These are phyloP conservation scores for Mimas tiliae DNA, from an alignment of 2,888 invertebrate genomes.

Conservation along the genomic window DNA sequence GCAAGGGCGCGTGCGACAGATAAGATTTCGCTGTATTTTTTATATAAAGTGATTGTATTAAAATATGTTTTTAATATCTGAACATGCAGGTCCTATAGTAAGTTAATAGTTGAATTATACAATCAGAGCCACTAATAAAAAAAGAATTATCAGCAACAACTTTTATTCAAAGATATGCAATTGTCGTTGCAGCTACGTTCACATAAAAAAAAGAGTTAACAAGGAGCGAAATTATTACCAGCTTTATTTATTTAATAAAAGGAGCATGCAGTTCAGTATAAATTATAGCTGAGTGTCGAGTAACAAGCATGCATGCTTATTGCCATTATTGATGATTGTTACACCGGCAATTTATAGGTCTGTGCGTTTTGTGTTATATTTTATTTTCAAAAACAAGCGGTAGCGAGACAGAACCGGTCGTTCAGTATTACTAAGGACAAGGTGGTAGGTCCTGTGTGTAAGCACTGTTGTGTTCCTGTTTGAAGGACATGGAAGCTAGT, in stretches of 20 bases:
- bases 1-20: too few relatives aligned
- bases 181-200: not conserved
- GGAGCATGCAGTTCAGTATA: conserved; percentile 9
- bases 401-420: not conserved
- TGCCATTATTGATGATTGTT: conserved; percentile 13
- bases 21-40: too few relatives aligned
- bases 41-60: too few relatives aligned
- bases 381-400: conserved; percentile 14
- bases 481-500: too few relatives aligned
- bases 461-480: too few relatives aligned
- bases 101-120: too few relatives aligned
- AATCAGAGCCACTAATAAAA: too few relatives aligned
- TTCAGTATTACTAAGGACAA: too few relatives aligned
- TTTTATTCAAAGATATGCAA: not conserved
- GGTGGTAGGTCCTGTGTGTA: too few relatives aligned
- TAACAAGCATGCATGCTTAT: conserved; percentile 18
- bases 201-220: not conserved
- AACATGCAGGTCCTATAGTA: too few relatives aligned
- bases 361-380: not conserved
- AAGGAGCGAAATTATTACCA: conserved; percentile 1
- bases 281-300: conserved; percentile 21
- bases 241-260: conserved; percentile 21
- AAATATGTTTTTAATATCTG: too few relatives aligned
- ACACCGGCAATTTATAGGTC: conserved; percentile 12
- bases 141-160: not conserved